Evolutionary conservation across 2,113 vertebrate species (phyloP).

Genomic region (Suricata suricatta): DNA sequence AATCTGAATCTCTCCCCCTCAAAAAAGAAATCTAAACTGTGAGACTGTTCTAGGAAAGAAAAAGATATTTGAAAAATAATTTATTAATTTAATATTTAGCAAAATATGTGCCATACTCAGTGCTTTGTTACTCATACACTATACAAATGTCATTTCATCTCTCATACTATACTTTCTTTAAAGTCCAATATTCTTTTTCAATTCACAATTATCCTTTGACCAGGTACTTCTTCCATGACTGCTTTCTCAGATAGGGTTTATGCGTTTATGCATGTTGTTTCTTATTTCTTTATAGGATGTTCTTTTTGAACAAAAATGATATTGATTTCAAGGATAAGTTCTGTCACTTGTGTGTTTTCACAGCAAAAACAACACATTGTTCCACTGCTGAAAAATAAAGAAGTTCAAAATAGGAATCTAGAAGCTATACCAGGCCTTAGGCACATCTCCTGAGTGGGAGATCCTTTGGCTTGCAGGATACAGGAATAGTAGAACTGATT

Average conservation of each 20-base stretch:
- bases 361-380: background rate
- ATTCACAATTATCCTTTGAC: background rate
- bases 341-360: background rate
- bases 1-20: background rate
- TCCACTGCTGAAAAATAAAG: background rate
- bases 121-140: background rate
- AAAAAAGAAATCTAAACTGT: background rate
- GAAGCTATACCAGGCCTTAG: background rate
- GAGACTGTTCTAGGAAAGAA: background rate
- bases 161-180: background rate
- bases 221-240: background rate
- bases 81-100: slow-evolving; percentile 18
- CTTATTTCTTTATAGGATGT: background rate
- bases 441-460: slow-evolving; percentile 40
- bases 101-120: background rate
- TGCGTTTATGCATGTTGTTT: background rate
- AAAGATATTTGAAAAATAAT: background rate
- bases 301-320: slow-evolving; percentile 31
- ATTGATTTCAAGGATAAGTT: background rate
- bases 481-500: background rate
- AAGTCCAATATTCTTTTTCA: background rate
- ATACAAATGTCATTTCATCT: background rate
- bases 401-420: background rate
- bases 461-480: background rate
- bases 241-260: background rate